Conservation (phyloP, 1,140 invertebrate genomes). For the Nasonia vitripennis region DNA sequence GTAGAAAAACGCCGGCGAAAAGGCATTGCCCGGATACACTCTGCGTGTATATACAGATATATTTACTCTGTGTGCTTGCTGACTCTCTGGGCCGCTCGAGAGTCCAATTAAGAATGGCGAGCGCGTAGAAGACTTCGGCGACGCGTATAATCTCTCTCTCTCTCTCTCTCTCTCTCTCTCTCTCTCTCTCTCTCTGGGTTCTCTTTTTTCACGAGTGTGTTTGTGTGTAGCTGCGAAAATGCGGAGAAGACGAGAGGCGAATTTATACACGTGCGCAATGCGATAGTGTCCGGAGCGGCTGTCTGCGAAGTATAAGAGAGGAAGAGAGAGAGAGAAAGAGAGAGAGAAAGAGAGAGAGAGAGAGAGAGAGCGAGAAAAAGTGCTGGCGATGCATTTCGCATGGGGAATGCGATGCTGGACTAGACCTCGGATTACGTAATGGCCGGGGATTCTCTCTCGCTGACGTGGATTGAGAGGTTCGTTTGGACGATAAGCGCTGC, state of each 20-base stretch:
- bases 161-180: not conserved
- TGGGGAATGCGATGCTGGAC: not conserved
- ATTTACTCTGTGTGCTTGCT: not conserved
- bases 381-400: slow-evolving; percentile 22
- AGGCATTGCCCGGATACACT: not conserved
- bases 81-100: not conserved
- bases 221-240: not conserved
- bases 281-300: not conserved
- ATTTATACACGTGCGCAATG: not conserved
- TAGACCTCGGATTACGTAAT: not conserved
- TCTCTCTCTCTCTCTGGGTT: not conserved
- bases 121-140: not conserved
- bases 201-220: not conserved
- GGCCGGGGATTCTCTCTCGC: not conserved
- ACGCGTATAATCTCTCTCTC: not conserved
- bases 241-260: not conserved
- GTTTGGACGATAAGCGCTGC: too few species aligned
- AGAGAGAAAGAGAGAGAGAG: too few species aligned
- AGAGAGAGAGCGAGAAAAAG: not conserved
- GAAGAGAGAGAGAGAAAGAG: not conserved
- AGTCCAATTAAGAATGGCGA: slow-evolving; percentile 45
- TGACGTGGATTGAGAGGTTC: too few species aligned
- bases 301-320: not conserved
- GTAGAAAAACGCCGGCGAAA: slow-evolving; percentile 22
- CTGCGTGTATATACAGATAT: not conserved